Base-by-base conservation (phyloP, 2,797 vertebrate genomes). In the Paramormyrops hopkinsi region DNA sequence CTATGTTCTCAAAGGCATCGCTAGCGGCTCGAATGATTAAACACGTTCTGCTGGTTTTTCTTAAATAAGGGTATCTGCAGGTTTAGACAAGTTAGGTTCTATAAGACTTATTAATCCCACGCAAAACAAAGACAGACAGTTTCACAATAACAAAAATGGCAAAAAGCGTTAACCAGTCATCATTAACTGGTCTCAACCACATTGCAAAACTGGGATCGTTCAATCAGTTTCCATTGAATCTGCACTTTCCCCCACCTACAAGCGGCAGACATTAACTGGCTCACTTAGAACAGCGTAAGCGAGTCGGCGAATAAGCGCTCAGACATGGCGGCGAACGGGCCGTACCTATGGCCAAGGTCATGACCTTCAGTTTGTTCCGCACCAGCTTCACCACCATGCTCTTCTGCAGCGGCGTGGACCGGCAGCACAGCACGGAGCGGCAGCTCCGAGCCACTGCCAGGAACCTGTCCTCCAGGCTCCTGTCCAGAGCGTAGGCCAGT, bases 341-440 rank as follows among this genome's bases (percentile, higher is more conserved):
- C 2, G 94, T 93, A 97, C 98, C 98, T 95, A 99, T 98, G 89
- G 99, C 98, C 92, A 99, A 93, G 0, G 98, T 99, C 98, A 99
- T 99, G 93, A 98, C 98, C 95, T 97, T 98, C 87, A 99, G 97
- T 93, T 99, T 99, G 96, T 97, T 97, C 89, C 98, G 96, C 93
- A 99, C 97, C 90, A 99, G 96, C 92, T 98, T 98, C 89, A 99
- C 98, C 91, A 99, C 98, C 97, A 97, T 98, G 94, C 98, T 99
- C 94, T 99, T 99, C 95, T 99, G 99, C 89, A 99, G 95, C 0
- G 99, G 99, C 0, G 98, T 99, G 8, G 98, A 97, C 2, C 99
- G 96, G 91, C 98, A 99, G 94, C 99, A 99, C 0, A 99, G 95
- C 6, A 99, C 98, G 0, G 98, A 97, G 4, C 96, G 96, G 92